A percentile compares a stretch with the other conserved stretches of the same genome.
phyloP scores from a whole-genome alignment of 2,797 vertebrate genomes.

The Myioborus melanocephalus region DNA sequence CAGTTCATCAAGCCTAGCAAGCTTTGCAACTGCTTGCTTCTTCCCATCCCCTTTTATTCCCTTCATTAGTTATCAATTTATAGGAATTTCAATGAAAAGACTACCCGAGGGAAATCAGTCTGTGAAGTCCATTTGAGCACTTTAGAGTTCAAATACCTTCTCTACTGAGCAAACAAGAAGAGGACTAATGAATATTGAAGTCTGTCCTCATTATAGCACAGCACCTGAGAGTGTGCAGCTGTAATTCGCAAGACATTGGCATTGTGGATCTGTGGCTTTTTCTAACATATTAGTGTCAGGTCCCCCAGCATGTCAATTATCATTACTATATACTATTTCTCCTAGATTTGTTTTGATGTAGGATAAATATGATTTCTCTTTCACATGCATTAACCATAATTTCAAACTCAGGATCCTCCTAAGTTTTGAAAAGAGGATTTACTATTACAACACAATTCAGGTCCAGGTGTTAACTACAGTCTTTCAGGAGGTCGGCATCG shows the following conservation, averaged over 20 bases:
- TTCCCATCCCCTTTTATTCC: not conserved
- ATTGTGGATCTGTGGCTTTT: not conserved
- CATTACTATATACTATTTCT: not conserved
- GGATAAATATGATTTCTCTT: not conserved
- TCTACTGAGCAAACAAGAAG: constrained; percentile 2
- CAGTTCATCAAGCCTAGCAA: not conserved
- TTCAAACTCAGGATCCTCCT: not conserved
- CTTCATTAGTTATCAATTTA: constrained; percentile 14
- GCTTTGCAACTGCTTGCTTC: not conserved
- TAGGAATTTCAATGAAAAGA: not conserved
- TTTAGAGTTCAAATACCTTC: not conserved
- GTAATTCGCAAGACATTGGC: not conserved
- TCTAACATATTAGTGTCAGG: not conserved
- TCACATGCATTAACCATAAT: rapidly evolving
- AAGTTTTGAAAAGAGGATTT: not conserved
- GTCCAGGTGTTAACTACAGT: not conserved
- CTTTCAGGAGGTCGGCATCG: not conserved
- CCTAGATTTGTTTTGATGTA: not conserved
- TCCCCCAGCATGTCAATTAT: not conserved
- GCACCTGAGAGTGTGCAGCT: not conserved
- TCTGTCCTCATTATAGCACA: not conserved
- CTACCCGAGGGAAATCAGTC: not conserved
- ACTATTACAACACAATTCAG: not conserved
- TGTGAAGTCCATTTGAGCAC: constrained; percentile 22
- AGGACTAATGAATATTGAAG: constrained; percentile 1